Conservation (phyloP, 2,113 vertebrate species). For the Scalopus aquaticus region DNA sequence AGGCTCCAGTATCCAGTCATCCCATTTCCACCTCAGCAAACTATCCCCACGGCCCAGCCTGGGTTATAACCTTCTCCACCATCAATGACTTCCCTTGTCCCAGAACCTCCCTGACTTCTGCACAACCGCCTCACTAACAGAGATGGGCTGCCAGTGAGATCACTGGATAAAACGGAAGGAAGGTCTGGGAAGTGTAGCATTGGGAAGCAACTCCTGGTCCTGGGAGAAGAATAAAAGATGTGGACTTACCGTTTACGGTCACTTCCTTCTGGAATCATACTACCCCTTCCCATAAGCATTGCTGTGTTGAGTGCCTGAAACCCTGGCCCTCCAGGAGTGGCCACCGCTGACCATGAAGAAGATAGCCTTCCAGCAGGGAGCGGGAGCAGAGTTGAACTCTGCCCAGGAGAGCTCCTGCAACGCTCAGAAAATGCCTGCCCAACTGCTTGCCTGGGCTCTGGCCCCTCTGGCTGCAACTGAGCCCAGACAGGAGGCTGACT, state of each 20-base stretch:
- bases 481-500: conserved; percentile 82
- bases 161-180: neutral
- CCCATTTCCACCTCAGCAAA: neutral
- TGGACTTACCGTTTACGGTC: conserved; percentile 5
- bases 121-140: neutral
- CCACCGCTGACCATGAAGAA: neutral
- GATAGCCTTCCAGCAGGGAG: neutral
- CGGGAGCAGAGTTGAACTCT: conserved; percentile 60
- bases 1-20: neutral
- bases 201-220: neutral
- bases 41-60: neutral
- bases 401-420: conserved; percentile 70
- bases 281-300: neutral
- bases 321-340: neutral
- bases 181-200: neutral
- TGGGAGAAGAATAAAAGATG: neutral
- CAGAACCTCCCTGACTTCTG: neutral
- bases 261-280: neutral
- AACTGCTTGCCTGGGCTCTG: conserved; percentile 74
- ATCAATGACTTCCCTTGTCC: neutral
- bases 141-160: neutral
- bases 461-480: conserved; percentile 77
- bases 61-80: neutral
- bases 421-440: conserved; percentile 70
- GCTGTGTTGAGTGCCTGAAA: neutral